Evolutionary conservation across 2,113 vertebrate species (phyloP).

Genomic region (Planiliza haematocheilus): DNA sequence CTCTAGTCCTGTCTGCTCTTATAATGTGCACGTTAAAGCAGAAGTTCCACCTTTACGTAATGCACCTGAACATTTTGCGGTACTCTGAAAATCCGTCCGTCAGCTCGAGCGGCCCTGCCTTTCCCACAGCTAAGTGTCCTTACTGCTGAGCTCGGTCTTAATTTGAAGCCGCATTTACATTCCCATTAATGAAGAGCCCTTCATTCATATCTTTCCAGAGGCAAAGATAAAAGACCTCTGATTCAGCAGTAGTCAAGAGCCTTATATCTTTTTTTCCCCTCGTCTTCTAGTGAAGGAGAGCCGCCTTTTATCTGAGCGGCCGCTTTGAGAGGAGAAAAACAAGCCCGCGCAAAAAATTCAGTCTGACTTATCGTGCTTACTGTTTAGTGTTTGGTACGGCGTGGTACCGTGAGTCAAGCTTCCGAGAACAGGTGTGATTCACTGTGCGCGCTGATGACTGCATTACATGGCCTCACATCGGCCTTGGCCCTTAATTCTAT

Average conservation of each 20-base stretch:
- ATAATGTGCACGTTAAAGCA: too few species aligned
- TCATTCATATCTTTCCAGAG: constrained; percentile 64
- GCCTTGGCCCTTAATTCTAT: background rate
- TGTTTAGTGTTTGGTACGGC: constrained; percentile 18
- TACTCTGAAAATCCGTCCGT: constrained; percentile 16
- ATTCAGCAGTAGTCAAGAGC: constrained; percentile 63
- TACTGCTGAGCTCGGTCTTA: constrained; percentile 19
- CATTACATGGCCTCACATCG: constrained; percentile 8
- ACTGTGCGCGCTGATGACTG: constrained; percentile 27
- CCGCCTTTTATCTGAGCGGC: constrained; percentile 58
- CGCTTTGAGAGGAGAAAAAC: constrained; percentile 44
- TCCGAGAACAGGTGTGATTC: constrained; percentile 42
- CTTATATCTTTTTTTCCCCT: constrained; percentile 41
- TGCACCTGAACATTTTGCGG: constrained; percentile 6
- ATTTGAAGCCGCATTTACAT: constrained; percentile 45
- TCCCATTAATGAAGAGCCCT: constrained; percentile 52
- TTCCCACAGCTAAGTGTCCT: constrained; percentile 26
- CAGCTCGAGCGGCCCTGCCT: constrained; percentile 20
- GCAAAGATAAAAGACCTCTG: constrained; percentile 66
- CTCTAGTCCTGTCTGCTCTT: too few species aligned
- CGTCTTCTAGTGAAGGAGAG: constrained; percentile 46
- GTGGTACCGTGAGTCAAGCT: constrained; percentile 17
- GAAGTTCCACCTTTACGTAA: background rate
- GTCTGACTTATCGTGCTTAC: constrained; percentile 23
- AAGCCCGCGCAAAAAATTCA: constrained; percentile 28